phyloP scores from a whole-genome alignment of 2,888 invertebrate species.

The Acrobasis consociella region DNA sequence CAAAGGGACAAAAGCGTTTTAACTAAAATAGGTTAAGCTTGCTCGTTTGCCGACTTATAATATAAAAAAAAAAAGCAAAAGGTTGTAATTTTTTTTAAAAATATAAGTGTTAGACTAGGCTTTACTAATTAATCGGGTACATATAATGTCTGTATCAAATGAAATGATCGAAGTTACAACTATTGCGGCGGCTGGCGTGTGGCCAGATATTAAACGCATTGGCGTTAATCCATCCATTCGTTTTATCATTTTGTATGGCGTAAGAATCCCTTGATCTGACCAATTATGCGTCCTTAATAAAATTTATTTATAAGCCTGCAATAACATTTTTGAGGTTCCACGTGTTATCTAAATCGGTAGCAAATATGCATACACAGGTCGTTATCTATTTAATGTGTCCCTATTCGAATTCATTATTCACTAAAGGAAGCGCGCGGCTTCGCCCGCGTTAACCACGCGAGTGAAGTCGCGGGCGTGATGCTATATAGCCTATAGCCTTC shows the following conservation, averaged over 20 bases:
- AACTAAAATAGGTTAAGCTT: too few species aligned
- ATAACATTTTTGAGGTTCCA: not conserved
- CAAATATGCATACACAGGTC: not conserved
- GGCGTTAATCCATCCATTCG: conserved; percentile 33
- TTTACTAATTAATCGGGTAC: not conserved
- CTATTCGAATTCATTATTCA: too few species aligned
- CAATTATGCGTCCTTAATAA: conserved; percentile 20
- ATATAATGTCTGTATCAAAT: conserved; percentile 9
- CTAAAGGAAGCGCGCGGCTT: too few species aligned
- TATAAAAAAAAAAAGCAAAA: too few species aligned
- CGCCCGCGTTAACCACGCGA: too few species aligned
- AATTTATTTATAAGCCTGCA: not conserved
- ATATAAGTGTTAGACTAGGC: too few species aligned
- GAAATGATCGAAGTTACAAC: conserved; percentile 9
- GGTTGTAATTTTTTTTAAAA: too few species aligned
- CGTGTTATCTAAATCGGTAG: not conserved
- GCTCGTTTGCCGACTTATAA: too few species aligned
- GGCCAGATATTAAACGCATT: conserved; percentile 32
- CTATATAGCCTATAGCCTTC: too few species aligned
- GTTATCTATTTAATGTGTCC: too few species aligned
- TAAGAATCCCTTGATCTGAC: conserved; percentile 28
- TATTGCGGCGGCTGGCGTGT: conserved; percentile 26
- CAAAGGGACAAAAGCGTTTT: too few species aligned
- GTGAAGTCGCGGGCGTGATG: too few species aligned
- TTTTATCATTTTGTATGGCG: conserved; percentile 27